Base-by-base conservation (phyloP, 2,113 vertebrate genomes). In the Cryptomyrus ogoouensis region DNA sequence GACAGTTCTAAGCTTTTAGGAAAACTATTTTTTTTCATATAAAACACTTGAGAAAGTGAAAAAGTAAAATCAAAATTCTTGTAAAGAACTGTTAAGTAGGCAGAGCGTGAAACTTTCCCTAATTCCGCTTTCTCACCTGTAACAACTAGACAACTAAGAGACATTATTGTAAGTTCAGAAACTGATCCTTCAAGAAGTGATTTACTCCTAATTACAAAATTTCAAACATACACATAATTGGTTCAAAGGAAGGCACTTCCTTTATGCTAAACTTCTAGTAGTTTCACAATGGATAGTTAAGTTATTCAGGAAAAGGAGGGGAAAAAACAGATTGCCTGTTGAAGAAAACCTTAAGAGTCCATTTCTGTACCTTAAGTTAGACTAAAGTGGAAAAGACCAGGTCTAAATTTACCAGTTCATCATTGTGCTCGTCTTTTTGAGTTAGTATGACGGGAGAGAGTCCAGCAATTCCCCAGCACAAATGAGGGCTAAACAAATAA, bases 391-490 rank as follows among this genome's bases (percentile, higher is more conserved):
- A 49, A 74, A 70, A 80, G 2, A 88, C 44, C 58, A 88, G 46
- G 88, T 88, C 42, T 49, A 47, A 56, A 31, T 42, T 88, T 42
- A 80, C 74, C 74, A 88, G 42, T 27, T 47, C 44, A 84, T 12
- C 21, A 0, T 12, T 27, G 83, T 84, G 9, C 83, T 46, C 83
- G 8, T n/a, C 44, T 84, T 47, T n/a, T 12, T n/a, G 39, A 46
- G 44, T 84, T 24, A n/a, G 39, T 47, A 89, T 21, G 31, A 74
- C 1, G 6, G 3, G 47, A 80, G 44, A 52, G 58, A 66, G 50
- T 46, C 17, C 87, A 88, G 62, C 89, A 88, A 47, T 31, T 24
- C 87, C 84, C 46, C 31, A 90, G 90, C 80, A 91, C 83, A 89
- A 90, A 66, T 88, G 9, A 31, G 66, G 87, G 86, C 21, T 53